Evolutionary conservation across 1,140 invertebrate species (phyloP), one percentile per base, ranked within the genome.

Genomic region (Pseudomyrmex concolor): DNA sequence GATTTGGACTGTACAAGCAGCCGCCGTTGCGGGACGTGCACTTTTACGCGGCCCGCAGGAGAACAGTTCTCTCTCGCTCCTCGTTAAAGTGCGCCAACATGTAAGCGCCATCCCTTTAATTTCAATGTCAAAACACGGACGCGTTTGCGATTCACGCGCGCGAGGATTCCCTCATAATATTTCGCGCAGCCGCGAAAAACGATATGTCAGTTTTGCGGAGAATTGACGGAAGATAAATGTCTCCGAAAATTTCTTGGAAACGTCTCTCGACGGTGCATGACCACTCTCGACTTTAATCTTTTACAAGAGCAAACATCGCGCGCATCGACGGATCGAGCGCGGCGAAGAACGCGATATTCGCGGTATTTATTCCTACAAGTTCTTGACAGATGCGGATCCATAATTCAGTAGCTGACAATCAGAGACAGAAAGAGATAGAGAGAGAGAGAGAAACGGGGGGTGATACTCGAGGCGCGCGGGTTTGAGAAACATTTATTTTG

Each of bases 401-500:
- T 80, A 80, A 80, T 80, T 80, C 76, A 80, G 66, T 51, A 78
- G 64, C 64, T 55, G 66, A 80, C 76, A 80, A 80, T 80, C 66
- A 80, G 76, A 71, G 67, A 34, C 66, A 80, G 76, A 71, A 55
- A 34, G 34, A 34, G 25, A 25, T 25, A 25, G 25, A 34, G 34
- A 34, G 34, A 34, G 34, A 34, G 34, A 34, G 34, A 60, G 64
- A n/a, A n/a, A 80, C 66, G 76, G 50, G 76, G 76, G 43, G 19
- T 43, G 9, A 10, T 34, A 66, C 45, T 60, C 54, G 66, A 80
- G 55, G 59, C 19, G 43, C 76, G 76, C 34, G 34, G 34, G 34
- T 19, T 80, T 60, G 66, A 80, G 66, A 54, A 71, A 80, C 76
- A 80, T 80, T 80, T 80, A 80, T 80, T 80, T 80, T 80, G 76